Percentiles rank a stretch among this genome's conserved stretches.
phyloP scores from a whole-genome alignment of 2,888 invertebrate species.

The Digitonthophagus gazella region DNA sequence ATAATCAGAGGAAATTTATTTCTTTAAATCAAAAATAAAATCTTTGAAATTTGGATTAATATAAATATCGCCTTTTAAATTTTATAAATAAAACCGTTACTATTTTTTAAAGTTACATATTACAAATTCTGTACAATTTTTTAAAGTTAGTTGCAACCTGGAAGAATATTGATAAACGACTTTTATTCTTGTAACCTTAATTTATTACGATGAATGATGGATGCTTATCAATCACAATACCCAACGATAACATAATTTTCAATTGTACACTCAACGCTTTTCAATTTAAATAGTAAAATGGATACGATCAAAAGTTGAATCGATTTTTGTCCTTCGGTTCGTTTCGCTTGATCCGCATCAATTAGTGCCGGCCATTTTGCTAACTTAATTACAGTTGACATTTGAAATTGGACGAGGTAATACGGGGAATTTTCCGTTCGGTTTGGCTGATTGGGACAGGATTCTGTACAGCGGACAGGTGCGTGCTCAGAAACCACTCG shows the following conservation, averaged over 20 bases:
- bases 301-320: background rate
- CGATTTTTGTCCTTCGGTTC: background rate
- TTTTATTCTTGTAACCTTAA: no score
- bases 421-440: background rate
- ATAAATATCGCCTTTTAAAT: no score
- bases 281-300: background rate
- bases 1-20: no score
- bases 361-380: background rate
- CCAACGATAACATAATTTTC: background rate
- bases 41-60: no score
- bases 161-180: no score
- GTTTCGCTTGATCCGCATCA: background rate
- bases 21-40: no score
- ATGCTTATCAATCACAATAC: no score
- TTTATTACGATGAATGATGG: no score
- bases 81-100: no score
- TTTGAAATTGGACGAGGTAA: background rate
- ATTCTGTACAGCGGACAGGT: background rate
- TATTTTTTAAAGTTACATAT: no score
- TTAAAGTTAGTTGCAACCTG: no score
- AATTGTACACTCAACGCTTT: background rate
- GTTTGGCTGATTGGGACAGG: background rate
- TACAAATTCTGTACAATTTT: no score
- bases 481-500: constrained; percentile 2
- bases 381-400: constrained; percentile 1